Percentiles rank a stretch among this genome's conserved stretches.
These are phyloP conservation scores for Capra hircus DNA, from an alignment of 2,113 vertebrate species.

Conservation along the genomic window DNA sequence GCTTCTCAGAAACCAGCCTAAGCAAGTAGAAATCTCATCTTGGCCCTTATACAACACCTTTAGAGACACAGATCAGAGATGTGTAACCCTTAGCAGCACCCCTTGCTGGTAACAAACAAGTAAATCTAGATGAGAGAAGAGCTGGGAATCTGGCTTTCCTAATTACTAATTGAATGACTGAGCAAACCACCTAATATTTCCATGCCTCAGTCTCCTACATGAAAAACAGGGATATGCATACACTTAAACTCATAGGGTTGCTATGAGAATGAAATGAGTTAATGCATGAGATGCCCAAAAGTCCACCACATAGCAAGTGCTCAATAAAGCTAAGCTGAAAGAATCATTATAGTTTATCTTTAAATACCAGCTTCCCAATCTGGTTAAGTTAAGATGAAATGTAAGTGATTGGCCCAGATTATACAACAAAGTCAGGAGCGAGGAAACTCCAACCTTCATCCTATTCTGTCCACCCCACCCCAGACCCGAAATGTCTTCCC, in stretches of 20 bases:
- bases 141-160: background rate
- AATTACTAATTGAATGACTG: background rate
- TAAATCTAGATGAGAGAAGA: background rate
- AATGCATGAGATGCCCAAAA: background rate
- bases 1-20: background rate
- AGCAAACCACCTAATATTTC: background rate
- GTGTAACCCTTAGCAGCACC: background rate
- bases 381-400: background rate
- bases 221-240: background rate
- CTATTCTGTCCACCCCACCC: background rate
- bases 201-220: background rate
- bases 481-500: rapidly evolving
- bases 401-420: background rate
- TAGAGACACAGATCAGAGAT: background rate
- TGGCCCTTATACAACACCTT: background rate
- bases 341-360: background rate
- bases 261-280: background rate
- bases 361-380: background rate
- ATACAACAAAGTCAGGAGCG: background rate
- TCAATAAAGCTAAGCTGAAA: background rate
- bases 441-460: rapidly evolving
- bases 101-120: background rate
- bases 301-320: background rate
- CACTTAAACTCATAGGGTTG: background rate
- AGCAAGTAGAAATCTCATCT: background rate